These are phyloP conservation scores for Gobius niger DNA, from an alignment of 2,113 vertebrate species.

Conservation along the genomic window DNA sequence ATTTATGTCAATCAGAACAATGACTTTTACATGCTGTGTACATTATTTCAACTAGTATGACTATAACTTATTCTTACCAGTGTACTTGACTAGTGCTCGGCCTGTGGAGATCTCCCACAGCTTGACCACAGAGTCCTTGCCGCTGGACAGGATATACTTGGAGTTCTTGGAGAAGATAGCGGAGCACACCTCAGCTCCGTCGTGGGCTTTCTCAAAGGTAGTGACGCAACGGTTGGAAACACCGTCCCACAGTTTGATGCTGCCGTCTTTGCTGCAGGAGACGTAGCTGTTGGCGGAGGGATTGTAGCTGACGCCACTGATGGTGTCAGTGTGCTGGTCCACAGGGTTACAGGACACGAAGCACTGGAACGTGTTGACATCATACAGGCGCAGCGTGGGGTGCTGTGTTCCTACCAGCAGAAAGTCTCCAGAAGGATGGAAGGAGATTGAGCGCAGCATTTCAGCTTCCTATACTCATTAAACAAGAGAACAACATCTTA, in stretches of 20 bases:
- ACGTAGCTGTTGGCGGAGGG: conserved; percentile 93
- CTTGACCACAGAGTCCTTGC: conserved; percentile 97
- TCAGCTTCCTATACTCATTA: conserved; percentile 87
- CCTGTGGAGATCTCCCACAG: conserved; percentile 99
- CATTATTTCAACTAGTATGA: background rate
- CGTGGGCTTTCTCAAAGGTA: conserved; percentile 94
- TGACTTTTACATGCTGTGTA: too few species aligned
- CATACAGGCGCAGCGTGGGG: conserved; percentile 93
- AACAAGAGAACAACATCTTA: background rate
- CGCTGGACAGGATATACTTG: conserved; percentile 96
- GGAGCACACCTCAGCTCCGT: conserved; percentile 94
- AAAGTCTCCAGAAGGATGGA: conserved; percentile 96
- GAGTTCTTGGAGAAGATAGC: conserved; percentile 98
- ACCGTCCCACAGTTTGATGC: conserved; percentile 97
- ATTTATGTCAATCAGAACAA: too few species aligned
- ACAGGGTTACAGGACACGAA: conserved; percentile 96
- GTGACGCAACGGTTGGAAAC: conserved; percentile 96
- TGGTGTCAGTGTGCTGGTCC: conserved; percentile 96
- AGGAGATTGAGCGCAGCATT: conserved; percentile 96
- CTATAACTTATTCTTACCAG: conserved; percentile 77
- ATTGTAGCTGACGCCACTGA: conserved; percentile 93
- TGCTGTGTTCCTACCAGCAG: conserved; percentile 96
- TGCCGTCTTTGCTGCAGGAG: conserved; percentile 95
- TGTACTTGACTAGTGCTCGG: conserved; percentile 94
- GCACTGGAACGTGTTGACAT: conserved; percentile 98